These are phyloP conservation scores for Pemphredon lugubris DNA, from an alignment of 2,888 invertebrate genomes.

Conservation along the genomic window DNA sequence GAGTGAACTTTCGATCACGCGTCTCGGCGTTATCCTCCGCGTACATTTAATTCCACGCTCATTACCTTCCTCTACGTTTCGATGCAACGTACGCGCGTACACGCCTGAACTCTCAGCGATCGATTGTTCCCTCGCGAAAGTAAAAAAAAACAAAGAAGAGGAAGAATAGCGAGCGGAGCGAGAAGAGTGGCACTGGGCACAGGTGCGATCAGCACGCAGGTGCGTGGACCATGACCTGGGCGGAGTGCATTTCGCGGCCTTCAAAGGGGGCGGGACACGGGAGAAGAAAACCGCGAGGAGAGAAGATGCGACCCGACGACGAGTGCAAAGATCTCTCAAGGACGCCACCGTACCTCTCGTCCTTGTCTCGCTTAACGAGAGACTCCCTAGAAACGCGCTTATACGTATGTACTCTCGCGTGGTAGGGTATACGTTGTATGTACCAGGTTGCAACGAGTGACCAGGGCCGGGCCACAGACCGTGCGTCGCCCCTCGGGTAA, in stretches of 20 bases:
- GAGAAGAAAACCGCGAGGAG: slow-evolving; percentile 60
- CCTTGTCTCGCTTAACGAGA: slow-evolving; percentile 78
- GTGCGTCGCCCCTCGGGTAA: slow-evolving; percentile 7
- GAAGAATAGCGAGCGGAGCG: neutral
- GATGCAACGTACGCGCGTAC: no score
- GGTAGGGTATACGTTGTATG: no score
- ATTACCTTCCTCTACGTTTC: no score
- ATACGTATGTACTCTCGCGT: slow-evolving; percentile 9
- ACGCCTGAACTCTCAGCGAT: no score
- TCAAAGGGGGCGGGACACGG: slow-evolving; percentile 69
- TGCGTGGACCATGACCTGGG: slow-evolving; percentile 74
- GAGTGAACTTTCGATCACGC: no score
- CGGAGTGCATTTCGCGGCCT: slow-evolving; percentile 72
- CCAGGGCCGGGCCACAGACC: slow-evolving; percentile 26
- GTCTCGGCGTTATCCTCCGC: no score
- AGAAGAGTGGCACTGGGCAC: slow-evolving; percentile 7
- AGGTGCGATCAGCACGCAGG: slow-evolving; percentile 34
- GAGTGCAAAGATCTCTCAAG: slow-evolving; percentile 80
- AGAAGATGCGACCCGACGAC: slow-evolving; percentile 67
- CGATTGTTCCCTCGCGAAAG: no score
- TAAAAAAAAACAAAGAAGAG: neutral
- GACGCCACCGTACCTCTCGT: slow-evolving; percentile 68
- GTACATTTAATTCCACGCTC: no score
- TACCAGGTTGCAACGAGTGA: slow-evolving; percentile 28
- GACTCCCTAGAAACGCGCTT: slow-evolving; percentile 52